A percentile compares a stretch with the other conserved stretches of the same genome.
phyloP scores from a whole-genome alignment of 2,888 invertebrate genomes.

The Pterostichus niger region DNA sequence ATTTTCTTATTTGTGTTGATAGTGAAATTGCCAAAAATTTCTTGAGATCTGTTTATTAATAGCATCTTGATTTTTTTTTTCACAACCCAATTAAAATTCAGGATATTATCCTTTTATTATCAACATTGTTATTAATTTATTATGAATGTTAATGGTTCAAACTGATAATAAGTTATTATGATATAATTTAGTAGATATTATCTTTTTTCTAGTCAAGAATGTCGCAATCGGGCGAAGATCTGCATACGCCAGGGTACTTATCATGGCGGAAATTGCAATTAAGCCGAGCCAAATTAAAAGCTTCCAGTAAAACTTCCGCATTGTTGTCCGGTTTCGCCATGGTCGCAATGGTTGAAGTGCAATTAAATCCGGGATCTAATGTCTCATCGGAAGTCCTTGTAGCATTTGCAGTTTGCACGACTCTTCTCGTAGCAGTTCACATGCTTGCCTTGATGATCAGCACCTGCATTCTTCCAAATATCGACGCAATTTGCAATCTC shows the following conservation, averaged over 20 bases:
- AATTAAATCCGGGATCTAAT: conserved; percentile 87
- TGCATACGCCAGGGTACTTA: conserved; percentile 90
- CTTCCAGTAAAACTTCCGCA: conserved; percentile 98
- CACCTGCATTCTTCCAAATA: conserved; percentile 98
- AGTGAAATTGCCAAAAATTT: conserved; percentile 29
- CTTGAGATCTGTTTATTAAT: too few species aligned
- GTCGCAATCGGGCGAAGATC: conserved; percentile 86
- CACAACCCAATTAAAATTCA: too few species aligned
- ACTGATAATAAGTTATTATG: too few species aligned
- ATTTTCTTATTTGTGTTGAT: background rate
- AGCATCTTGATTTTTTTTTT: too few species aligned
- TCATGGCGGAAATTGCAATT: conserved; percentile 96
- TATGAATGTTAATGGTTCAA: too few species aligned
- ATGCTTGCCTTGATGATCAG: conserved; percentile 99
- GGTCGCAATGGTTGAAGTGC: conserved; percentile 99
- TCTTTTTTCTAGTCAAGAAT: conserved; percentile 77
- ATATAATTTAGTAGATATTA: background rate
- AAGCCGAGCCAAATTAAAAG: conserved; percentile 98
- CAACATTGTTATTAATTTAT: background rate
- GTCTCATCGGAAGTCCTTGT: conserved; percentile 92
- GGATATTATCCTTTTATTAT: conserved; percentile 1
- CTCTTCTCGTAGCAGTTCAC: conserved; percentile 97
- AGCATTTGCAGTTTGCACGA: conserved; percentile 96
- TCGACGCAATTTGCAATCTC: conserved; percentile 96
- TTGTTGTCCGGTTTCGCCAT: conserved; percentile 98